Evolutionary conservation across 2,797 vertebrate genomes (phyloP), one percentile per base, ranked within the genome.

Genomic region (Sebastes hopkinsi): DNA sequence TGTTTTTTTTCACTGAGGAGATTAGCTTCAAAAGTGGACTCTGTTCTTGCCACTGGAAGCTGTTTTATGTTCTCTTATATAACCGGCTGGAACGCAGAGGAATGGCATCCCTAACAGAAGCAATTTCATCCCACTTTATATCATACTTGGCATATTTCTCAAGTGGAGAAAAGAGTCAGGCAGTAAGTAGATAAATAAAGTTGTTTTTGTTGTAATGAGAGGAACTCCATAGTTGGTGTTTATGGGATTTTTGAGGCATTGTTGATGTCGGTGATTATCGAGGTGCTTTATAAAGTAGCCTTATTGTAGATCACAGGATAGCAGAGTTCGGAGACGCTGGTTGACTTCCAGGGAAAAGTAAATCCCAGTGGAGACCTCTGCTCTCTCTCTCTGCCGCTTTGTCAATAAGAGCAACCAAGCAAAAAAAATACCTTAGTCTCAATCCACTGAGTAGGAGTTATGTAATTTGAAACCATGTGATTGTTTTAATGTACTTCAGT

Each of bases 351-450:
- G 83, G 79, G 55, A 67, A 77, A 70, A 71, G 46, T 72, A 77
- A 88, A 87, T 83, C 86, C 73, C 46, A 52, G 73, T 2, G 62
- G 74, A 83, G 69, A 30, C 62, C 42, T 67, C 23, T 42, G 54
- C 65, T 80, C 46, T 60, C 70, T 64, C 72, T 79, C 60, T 42
- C 56, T 83, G 79, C 62, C 3, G 58, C 80, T 71, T 83, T 71
- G 82, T 88, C 79, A 88, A 75, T 82, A 72, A 88, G 82, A 82
- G 46, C 82, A 86, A 79, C 79, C 69, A 81, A 83, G 81, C 77
- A 80, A 81, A 80, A 60, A 83, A 74, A 75, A 12, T 20, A 70
- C 71, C 46, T 67, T 38, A 55, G 76, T 81, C 67, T 79, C 66
- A 85, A 77, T 86, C 50, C 11, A 70, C 75, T 67, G 74, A 81